Percentiles rank a stretch among this genome's conserved stretches.
These are phyloP conservation scores for Sphaeridia pumilis DNA, from an alignment of 2,888 invertebrate genomes.

Conservation along the genomic window DNA sequence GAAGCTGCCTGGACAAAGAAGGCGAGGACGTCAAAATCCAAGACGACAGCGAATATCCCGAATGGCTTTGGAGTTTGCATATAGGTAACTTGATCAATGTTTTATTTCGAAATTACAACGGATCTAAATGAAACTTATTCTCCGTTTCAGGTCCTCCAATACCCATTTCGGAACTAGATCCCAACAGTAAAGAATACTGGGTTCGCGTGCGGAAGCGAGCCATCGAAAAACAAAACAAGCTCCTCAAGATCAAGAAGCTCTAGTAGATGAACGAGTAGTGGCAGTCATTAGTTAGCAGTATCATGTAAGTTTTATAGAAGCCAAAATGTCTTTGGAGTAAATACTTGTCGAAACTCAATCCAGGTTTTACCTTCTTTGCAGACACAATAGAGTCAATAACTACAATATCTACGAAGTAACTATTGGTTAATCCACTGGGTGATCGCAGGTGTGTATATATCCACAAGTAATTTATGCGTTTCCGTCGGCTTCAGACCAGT, in stretches of 20 bases:
- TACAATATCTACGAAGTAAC: no score
- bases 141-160: conserved; percentile 43
- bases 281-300: no score
- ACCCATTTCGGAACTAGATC: conserved; percentile 62
- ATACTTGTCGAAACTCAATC: no score
- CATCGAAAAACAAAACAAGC: conserved; percentile 52
- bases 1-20: conserved; percentile 62
- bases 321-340: no score
- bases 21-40: conserved; percentile 63
- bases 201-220: conserved; percentile 54
- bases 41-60: conserved; percentile 73
- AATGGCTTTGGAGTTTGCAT: conserved; percentile 75
- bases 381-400: no score
- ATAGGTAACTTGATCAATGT: conserved; percentile 44
- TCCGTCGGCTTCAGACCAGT: not conserved
- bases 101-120: conserved; percentile 26
- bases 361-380: no score
- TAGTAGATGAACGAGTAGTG: no score
- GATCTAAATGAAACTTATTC: not conserved
- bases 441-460: not conserved
- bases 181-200: conserved; percentile 72
- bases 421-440: no score
- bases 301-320: no score
- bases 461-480: not conserved
- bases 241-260: conserved; percentile 51